These are phyloP conservation scores for Metridium senile DNA, from an alignment of 92 coral and sea anemone species.

Conservation along the genomic window DNA sequence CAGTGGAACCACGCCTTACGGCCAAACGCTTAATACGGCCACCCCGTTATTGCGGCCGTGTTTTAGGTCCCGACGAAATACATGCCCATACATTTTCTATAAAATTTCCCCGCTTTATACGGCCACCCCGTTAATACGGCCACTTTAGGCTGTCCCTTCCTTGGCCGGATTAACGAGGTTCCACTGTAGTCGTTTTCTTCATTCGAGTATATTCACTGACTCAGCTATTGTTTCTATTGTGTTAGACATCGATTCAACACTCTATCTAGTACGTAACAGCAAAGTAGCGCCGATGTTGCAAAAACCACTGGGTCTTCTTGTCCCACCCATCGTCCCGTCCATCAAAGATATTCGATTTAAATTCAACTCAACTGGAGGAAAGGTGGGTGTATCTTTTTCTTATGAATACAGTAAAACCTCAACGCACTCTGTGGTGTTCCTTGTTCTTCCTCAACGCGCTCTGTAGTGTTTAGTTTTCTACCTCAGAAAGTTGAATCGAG, in stretches of 20 bases:
- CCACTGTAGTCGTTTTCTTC: background rate
- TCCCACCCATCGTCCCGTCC: conserved; percentile 74
- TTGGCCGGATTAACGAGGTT: too few relatives aligned
- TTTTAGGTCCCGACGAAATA: too few relatives aligned
- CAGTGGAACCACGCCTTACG: too few relatives aligned
- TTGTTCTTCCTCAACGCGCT: background rate
- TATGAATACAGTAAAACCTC: background rate
- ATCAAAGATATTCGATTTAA: conserved; percentile 70
- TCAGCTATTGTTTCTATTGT: too few relatives aligned
- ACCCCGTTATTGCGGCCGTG: too few relatives aligned
- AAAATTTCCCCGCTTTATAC: too few relatives aligned
- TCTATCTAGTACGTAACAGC: conserved; percentile 74
- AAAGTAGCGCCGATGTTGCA: conserved; percentile 74
- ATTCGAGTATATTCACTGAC: background rate
- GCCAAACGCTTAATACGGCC: too few relatives aligned
- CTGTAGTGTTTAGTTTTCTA: background rate
- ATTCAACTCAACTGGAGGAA: conserved; percentile 72
- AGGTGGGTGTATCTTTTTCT: conserved; percentile 49
- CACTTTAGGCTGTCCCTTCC: too few relatives aligned
- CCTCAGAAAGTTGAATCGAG: background rate
- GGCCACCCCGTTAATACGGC: too few relatives aligned
- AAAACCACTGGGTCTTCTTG: conserved; percentile 61
- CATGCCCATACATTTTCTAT: too few relatives aligned
- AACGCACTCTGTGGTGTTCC: background rate
- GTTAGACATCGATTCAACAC: conserved; percentile 61